Percentiles rank a stretch among this genome's conserved stretches.
Evolutionary conservation across 2,888 invertebrate genomes (phyloP).

Genomic region (Keiferia lycopersicella): DNA sequence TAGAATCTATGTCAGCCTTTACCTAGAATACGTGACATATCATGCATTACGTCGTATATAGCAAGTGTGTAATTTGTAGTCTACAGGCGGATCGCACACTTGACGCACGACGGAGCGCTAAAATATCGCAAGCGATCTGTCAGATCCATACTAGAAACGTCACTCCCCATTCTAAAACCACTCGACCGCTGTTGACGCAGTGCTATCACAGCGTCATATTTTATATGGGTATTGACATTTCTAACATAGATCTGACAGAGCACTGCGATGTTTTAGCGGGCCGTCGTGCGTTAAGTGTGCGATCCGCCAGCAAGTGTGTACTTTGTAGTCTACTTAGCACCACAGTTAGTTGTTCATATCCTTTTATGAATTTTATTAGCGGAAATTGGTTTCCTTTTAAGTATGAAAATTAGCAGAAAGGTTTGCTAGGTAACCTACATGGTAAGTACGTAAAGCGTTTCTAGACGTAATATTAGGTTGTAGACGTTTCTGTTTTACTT

Average conservation of each 20-base stretch:
- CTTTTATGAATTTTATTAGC: background rate
- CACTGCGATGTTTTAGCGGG: no score
- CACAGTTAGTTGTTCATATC: background rate
- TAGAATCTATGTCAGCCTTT: background rate
- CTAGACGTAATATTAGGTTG: background rate
- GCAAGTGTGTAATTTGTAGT: background rate
- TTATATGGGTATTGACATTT: no score
- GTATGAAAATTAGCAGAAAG: conserved; percentile 7
- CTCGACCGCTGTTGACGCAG: no score
- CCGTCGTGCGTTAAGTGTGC: no score
- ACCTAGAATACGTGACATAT: conserved; percentile 6
- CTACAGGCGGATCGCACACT: no score
- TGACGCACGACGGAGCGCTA: no score
- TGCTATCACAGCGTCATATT: no score
- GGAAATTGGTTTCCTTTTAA: background rate
- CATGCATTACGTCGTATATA: background rate
- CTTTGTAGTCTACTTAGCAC: background rate
- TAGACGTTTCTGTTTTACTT: background rate
- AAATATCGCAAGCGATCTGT: no score
- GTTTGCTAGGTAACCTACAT: background rate
- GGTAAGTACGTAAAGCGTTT: background rate
- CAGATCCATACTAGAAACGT: no score
- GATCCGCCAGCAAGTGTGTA: no score
- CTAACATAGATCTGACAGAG: no score
- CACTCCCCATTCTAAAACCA: no score